phyloP scores from a whole-genome alignment of 2,113 vertebrate species.

The Forbesichthys papilliferus region DNA sequence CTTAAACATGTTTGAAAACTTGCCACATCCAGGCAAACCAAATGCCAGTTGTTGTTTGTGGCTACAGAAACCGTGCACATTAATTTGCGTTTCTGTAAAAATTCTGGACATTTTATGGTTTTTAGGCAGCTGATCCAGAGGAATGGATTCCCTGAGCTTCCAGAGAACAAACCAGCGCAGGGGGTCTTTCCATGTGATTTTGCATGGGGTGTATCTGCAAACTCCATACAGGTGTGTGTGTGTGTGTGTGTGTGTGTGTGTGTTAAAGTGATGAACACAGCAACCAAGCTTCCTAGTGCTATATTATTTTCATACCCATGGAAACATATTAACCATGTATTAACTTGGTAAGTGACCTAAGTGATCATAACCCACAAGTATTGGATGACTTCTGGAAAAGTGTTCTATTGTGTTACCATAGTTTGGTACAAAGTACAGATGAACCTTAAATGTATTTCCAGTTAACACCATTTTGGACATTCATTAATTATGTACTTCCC shows the following conservation, averaged over 20 bases:
- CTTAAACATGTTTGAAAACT: too few relatives aligned
- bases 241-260: constrained; percentile 3
- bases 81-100: neutral
- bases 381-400: neutral
- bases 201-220: constrained; percentile 90
- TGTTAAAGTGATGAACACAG: neutral
- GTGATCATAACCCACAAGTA: neutral
- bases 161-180: constrained; percentile 84
- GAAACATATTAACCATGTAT: constrained; percentile 39
- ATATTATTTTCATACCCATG: neutral
- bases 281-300: neutral
- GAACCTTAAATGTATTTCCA: too few relatives aligned
- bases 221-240: constrained; percentile 82
- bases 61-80: neutral
- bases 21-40: too few relatives aligned
- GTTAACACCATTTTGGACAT: too few relatives aligned
- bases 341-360: constrained; percentile 12
- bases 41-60: too few relatives aligned
- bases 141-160: constrained; percentile 90
- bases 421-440: neutral
- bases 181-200: constrained; percentile 90
- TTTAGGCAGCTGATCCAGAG: constrained; percentile 85
- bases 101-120: neutral
- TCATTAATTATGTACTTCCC: neutral
- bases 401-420: neutral